Conservation (phyloP, 1,140 invertebrate species). For the Bombus superbus region DNA sequence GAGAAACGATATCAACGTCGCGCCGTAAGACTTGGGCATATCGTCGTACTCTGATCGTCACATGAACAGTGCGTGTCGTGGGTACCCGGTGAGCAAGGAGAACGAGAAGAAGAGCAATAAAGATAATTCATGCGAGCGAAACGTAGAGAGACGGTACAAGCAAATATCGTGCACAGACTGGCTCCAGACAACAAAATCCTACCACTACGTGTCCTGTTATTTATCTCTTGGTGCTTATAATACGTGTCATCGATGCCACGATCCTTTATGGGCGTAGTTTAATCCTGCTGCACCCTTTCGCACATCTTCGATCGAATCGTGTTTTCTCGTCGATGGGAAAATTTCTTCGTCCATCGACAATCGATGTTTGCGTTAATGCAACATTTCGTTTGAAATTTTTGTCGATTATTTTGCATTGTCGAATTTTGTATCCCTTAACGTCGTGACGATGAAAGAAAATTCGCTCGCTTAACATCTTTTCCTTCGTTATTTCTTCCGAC, state of each 20-base stretch:
- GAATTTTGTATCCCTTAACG: no score
- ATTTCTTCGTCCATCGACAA: no score
- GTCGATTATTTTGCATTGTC: no score
- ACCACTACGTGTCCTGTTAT: neutral
- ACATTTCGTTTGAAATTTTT: no score
- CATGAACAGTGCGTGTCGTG: constrained; percentile 43
- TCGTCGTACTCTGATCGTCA: constrained; percentile 27
- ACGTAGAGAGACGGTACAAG: neutral
- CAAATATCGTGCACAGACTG: constrained; percentile 13
- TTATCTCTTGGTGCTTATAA: neutral
- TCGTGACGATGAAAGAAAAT: no score
- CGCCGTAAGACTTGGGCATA: constrained; percentile 24
- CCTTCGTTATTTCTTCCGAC: no score
- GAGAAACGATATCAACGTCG: constrained; percentile 11
- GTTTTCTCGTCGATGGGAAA: no score
- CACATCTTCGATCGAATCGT: no score
- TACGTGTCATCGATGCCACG: neutral
- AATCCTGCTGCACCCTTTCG: no score
- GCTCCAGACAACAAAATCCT: neutral
- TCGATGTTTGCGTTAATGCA: no score
- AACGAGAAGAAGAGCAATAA: constrained; percentile 42
- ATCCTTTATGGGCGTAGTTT: neutral
- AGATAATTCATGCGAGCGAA: constrained; percentile 47
- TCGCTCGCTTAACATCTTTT: no score
- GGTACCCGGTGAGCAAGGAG: constrained; percentile 26